phyloP scores from a whole-genome alignment of 2,797 vertebrate species.

The Hipposideros larvatus region DNA sequence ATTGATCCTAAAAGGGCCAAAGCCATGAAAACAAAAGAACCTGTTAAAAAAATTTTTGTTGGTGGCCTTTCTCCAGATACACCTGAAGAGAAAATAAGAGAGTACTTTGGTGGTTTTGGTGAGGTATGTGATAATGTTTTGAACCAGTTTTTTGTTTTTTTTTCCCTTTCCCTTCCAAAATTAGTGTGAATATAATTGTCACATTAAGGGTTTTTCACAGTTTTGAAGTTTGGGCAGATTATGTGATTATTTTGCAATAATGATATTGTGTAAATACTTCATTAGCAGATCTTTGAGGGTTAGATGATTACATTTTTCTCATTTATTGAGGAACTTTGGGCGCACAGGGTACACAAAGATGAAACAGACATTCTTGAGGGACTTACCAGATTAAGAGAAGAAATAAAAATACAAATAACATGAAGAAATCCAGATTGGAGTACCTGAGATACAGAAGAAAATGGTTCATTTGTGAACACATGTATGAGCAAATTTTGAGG shows the following conservation, averaged over 20 bases:
- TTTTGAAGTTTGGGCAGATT: background rate
- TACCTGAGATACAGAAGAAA: background rate
- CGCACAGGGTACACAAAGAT: background rate
- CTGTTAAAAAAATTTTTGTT: constrained; percentile 99
- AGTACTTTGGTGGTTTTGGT: constrained; percentile 97
- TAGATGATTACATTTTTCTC: background rate
- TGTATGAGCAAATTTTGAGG: background rate
- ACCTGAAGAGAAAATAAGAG: constrained; percentile 98
- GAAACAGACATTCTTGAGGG: background rate
- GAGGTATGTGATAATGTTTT: constrained; percentile 91
- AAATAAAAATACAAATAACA: background rate
- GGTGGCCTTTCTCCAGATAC: constrained; percentile 99
- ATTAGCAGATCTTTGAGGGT: background rate
- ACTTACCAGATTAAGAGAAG: background rate
- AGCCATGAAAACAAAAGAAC: constrained; percentile 99
- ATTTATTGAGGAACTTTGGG: background rate
- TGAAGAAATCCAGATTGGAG: background rate
- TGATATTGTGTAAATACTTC: background rate
- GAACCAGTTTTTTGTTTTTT: background rate
- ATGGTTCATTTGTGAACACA: background rate
- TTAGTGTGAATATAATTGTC: constrained; percentile 47
- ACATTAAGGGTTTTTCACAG: background rate
- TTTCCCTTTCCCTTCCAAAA: background rate
- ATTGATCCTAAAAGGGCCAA: constrained; percentile 99
- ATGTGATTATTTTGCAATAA: constrained; percentile 14